Base-by-base conservation (phyloP, 2,797 vertebrate genomes). In the Sphaeramia orbicularis region DNA sequence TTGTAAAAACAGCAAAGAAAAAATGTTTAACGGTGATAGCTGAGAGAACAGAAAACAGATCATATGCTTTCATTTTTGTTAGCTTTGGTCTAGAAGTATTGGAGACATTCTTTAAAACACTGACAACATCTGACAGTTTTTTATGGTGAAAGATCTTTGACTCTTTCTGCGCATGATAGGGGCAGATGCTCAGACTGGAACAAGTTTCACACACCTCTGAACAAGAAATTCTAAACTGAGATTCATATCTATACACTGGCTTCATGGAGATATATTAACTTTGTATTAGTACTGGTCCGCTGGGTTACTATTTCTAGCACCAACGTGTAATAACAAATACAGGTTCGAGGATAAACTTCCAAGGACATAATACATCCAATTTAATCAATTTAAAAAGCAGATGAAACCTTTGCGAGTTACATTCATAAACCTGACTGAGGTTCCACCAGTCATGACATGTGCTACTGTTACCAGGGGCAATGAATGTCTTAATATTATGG, bases 71-170 rank as follows among this genome's bases (percentile, higher is more conserved):
- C 79, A 77, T 83, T 93, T 91, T 84, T 74, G 83, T 83, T 80
- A 80, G 85, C 91, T 92, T 89, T 88, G 86, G 80, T 90, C 90
- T 91, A 86, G 81, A 88, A 64, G 81, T 76, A 78, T 83, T 78
- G 83, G 85, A 83, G 76, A 90, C 91, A 92, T 93, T 93, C 88
- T 93, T 92, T 88, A 87, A 89, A 91, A 93, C 84, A 87, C 63
- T 73, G 84, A 92, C 84, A 92, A 89, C 89, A 90, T 92, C 89
- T 92, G 90, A 92, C 79, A 71, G 53, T 81, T 55, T 91, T 89
- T 91, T 89, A 86, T 71, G 78, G 78, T 27, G 78, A 69, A 61
- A 71, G 65, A 74, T 85, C 75, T 87, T 65, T 76, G 78, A 86
- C 84, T 85, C 47, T 65, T 32, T 69, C 19, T 14, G 60, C 72